A percentile compares a stretch with the other conserved stretches of the same genome.
Conservation (phyloP, 2,113 vertebrate genomes). For the Nymphicus hollandicus region DNA sequence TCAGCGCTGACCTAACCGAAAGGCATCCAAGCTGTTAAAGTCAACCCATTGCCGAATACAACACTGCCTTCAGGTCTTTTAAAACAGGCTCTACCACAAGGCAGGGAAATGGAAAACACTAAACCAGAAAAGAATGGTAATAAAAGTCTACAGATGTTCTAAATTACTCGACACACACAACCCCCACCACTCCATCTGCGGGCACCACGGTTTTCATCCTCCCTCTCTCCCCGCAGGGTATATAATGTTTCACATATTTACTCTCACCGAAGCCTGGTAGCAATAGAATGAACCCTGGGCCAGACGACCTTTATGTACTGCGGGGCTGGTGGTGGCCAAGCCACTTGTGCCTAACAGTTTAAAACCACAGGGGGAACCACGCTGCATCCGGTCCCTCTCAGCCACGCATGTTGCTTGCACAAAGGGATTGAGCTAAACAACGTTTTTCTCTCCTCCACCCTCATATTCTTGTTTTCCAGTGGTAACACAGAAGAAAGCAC, state of each 20-base stretch:
- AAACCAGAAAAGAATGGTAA: not conserved
- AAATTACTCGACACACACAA: slow-evolving; percentile 15
- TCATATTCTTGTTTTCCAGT: not conserved
- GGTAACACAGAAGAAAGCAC: not conserved
- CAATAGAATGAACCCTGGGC: not conserved
- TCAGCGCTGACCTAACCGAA: not conserved
- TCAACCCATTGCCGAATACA: not conserved
- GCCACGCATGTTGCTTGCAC: not conserved
- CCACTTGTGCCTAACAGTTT: not conserved
- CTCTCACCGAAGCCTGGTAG: not conserved
- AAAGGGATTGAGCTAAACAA: not conserved
- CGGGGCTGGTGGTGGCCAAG: not conserved
- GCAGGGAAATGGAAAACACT: slow-evolving; percentile 8
- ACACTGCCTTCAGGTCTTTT: not conserved
- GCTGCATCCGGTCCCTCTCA: fast-evolving
- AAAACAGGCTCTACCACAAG: not conserved
- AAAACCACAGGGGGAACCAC: not conserved
- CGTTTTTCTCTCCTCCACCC: not conserved
- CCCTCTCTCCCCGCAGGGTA: not conserved
- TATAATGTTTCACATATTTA: not conserved
- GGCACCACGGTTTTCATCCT: not conserved
- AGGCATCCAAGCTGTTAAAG: not conserved
- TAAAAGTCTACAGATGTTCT: slow-evolving; percentile 33
- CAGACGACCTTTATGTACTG: not conserved
- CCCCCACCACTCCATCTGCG: not conserved